These are phyloP conservation scores for Rhorus exstirpatorius DNA, from an alignment of 2,888 invertebrate genomes.

Conservation along the genomic window DNA sequence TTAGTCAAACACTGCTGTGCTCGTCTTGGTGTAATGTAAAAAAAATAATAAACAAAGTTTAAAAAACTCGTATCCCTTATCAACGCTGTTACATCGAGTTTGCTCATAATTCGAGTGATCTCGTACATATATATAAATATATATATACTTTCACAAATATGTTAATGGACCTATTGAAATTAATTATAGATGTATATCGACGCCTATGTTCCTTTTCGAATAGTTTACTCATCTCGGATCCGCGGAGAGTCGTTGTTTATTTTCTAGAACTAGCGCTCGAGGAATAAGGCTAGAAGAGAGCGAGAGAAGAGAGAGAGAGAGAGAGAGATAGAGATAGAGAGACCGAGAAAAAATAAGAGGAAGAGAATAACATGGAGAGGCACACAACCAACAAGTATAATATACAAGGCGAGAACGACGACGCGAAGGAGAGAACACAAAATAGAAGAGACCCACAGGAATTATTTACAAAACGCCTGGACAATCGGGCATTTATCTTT, in stretches of 20 bases:
- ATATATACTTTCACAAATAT: conserved; percentile 44
- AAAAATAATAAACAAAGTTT: background rate
- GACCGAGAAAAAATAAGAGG: conserved; percentile 2
- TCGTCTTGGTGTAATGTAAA: background rate
- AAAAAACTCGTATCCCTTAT: background rate
- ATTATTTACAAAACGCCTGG: conserved; percentile 61
- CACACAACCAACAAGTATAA: background rate
- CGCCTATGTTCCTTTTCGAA: conserved; percentile 21
- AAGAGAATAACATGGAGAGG: conserved; percentile 2
- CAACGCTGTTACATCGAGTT: conserved; percentile 10
- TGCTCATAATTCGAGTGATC: conserved; percentile 1
- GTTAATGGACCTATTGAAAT: conserved; percentile 38
- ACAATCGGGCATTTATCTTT: conserved; percentile 78
- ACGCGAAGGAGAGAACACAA: too few species aligned
- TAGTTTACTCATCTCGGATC: conserved; percentile 47
- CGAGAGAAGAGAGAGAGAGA: background rate
- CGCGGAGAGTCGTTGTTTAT: conserved; percentile 26
- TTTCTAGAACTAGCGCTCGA: conserved; percentile 16
- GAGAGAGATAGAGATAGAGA: background rate
- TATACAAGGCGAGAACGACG: background rate
- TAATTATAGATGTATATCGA: conserved; percentile 48
- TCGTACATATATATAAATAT: background rate
- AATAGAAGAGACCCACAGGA: conserved; percentile 45
- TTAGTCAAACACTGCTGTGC: too few species aligned
- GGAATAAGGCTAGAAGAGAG: conserved; percentile 3